Conservation (phyloP, 2,113 vertebrate genomes). For the Brachyhypopomus gauderio region DNA sequence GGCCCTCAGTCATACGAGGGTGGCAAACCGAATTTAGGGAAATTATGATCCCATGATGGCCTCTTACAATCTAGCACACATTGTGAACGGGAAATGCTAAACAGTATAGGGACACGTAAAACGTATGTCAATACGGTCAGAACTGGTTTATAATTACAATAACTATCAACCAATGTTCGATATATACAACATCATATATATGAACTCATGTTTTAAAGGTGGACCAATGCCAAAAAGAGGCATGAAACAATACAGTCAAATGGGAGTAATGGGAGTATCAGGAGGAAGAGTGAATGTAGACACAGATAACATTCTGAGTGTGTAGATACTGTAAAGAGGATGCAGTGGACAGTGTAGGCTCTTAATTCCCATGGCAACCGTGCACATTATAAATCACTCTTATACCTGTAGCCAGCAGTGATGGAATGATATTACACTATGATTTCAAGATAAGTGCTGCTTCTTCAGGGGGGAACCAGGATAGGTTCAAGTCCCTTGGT, state of each 20-base stretch:
- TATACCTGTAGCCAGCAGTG: constrained; percentile 8
- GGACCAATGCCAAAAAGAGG: no score
- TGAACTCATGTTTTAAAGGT: no score
- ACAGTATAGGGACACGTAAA: neutral
- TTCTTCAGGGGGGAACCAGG: neutral
- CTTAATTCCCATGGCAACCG: constrained; percentile 44
- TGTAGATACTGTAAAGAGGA: constrained; percentile 12
- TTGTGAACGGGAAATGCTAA: neutral
- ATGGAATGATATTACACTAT: neutral
- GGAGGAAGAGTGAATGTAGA: neutral
- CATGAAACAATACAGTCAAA: neutral
- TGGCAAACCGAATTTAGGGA: neutral
- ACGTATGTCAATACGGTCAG: neutral
- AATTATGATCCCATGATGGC: neutral
- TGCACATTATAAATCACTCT: constrained; percentile 30
- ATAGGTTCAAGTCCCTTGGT: no score
- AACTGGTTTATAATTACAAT: neutral
- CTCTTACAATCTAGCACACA: neutral
- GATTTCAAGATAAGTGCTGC: neutral
- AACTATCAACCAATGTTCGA: no score
- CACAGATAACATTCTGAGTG: neutral
- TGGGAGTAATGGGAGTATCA: neutral
- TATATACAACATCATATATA: no score
- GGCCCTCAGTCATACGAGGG: constrained; percentile 44
- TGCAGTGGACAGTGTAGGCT: constrained; percentile 15